Evolutionary conservation across 2,113 vertebrate genomes (phyloP), one percentile per base, ranked within the genome.

Genomic region (Crypturellus undulatus): DNA sequence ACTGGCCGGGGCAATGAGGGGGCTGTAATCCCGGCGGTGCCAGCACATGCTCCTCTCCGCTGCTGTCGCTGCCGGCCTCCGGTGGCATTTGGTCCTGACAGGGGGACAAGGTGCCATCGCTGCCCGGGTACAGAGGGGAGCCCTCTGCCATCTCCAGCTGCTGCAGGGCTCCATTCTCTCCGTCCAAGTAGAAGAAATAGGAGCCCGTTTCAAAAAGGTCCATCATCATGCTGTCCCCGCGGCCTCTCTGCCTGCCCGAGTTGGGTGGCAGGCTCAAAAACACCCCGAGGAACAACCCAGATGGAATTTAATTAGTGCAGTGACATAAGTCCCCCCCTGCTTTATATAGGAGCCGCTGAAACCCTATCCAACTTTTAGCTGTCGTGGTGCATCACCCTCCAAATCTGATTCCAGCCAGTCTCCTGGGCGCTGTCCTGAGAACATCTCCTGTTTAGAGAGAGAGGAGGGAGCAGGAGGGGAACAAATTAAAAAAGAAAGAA

Each of bases 141-240:
- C 98, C 99, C 77, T 98, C 99, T 11, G 98, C 97, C 97, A 99
- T 98, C 96, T 99, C 99, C 98, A 99, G 94, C 64, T 98, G 98
- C 96, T 99, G 99, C 68, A 99, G 95, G 36, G 98, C 97, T 90
- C 99, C 99, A 97, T 99, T 98, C 89, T 99, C 99, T 10, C 98
- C 98, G 9, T 99, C 99, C 95, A 99, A 98, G 77, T 99, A 99
- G 97, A 99, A 99, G 97, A 99, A 99, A 98, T 99, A 99, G 97
- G 99, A 98, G 94, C 98, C 99, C 96, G 99, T 99, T 99, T 99
- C 99, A 93, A 99, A 99, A 98, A 99, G 99, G 98, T 99, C 99
- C 99, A 99, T 99, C 99, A 99, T 99, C 98, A 98, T 99, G 99
- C 98, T 98, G 97, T 98, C 88, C 91, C 84, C 83, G 93, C 43